These are phyloP conservation scores for Pseudococcus longispinus DNA, from an alignment of 2,888 invertebrate species.

Conservation along the genomic window DNA sequence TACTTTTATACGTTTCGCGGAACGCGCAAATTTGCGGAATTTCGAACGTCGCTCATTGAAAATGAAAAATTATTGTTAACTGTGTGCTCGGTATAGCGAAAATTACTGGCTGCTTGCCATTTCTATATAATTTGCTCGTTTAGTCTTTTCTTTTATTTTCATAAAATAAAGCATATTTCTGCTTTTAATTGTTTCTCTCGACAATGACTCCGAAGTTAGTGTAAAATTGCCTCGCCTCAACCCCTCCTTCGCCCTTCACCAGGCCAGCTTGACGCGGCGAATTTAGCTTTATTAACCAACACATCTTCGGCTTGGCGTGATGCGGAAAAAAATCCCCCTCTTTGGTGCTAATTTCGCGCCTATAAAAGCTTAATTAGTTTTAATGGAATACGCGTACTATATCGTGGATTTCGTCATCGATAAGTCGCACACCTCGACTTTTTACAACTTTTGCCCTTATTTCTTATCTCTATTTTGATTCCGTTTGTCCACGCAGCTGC, in stretches of 20 bases:
- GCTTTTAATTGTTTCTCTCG: constrained; percentile 53
- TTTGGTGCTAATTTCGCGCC: background rate
- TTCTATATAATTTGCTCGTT: constrained; percentile 25
- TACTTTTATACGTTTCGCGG: background rate
- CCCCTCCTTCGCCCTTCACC: background rate
- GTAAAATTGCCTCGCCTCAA: constrained; percentile 24
- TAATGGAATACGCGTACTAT: background rate
- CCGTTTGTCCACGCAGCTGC: constrained; percentile 75
- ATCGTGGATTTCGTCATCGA: background rate
- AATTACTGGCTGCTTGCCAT: constrained; percentile 50
- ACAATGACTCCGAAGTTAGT: constrained; percentile 26
- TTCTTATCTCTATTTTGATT: background rate
- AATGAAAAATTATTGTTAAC: constrained; percentile 42
- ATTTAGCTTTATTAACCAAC: constrained; percentile 37
- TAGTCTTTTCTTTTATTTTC: constrained; percentile 33
- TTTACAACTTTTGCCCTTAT: background rate
- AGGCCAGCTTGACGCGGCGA: background rate
- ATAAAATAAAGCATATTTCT: constrained; percentile 51
- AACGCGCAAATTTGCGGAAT: background rate
- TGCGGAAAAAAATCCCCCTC: background rate
- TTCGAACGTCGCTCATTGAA: constrained; percentile 42
- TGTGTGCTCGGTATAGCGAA: constrained; percentile 45
- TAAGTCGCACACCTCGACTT: background rate
- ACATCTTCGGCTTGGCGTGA: background rate
- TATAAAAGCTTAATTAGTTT: constrained; percentile 40